Evolutionary conservation across 2,113 vertebrate genomes (phyloP).

Genomic region (Scomber japonicus): DNA sequence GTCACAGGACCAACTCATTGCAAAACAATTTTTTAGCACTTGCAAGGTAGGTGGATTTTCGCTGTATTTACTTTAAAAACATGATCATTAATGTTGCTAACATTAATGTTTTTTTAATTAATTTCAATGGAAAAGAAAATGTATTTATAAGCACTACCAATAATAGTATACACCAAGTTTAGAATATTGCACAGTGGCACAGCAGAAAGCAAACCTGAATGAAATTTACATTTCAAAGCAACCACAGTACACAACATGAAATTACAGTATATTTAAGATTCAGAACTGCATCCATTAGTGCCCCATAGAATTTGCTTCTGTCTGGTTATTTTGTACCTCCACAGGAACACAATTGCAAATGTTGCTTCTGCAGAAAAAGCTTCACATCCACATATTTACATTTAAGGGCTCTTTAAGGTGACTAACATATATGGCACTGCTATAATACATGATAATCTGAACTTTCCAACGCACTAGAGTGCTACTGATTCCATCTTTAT

Average conservation of each 20-base stretch:
- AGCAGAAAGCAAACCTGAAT: too few relatives aligned
- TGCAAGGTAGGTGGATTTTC: too few relatives aligned
- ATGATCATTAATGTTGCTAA: neutral
- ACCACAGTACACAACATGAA: neutral
- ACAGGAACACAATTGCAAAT: conserved; percentile 7
- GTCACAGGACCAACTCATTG: too few relatives aligned
- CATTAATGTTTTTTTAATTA: neutral
- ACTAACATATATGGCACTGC: neutral
- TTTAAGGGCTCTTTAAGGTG: conserved; percentile 8
- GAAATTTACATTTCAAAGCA: neutral
- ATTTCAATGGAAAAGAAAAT: neutral
- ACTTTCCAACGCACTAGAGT: neutral
- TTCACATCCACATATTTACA: neutral
- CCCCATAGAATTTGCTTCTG: neutral
- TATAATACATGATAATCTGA: neutral
- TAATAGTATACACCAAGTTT: neutral
- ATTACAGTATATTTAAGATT: neutral
- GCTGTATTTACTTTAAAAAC: too few relatives aligned
- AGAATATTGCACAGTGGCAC: neutral
- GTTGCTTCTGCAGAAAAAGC: neutral
- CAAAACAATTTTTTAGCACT: too few relatives aligned
- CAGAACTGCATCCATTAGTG: neutral
- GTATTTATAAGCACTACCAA: neutral
- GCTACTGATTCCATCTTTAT: conserved; percentile 3
- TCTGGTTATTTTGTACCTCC: neutral